These are phyloP conservation scores for Eueides isabella DNA, from an alignment of 1,140 invertebrate species.

Conservation along the genomic window DNA sequence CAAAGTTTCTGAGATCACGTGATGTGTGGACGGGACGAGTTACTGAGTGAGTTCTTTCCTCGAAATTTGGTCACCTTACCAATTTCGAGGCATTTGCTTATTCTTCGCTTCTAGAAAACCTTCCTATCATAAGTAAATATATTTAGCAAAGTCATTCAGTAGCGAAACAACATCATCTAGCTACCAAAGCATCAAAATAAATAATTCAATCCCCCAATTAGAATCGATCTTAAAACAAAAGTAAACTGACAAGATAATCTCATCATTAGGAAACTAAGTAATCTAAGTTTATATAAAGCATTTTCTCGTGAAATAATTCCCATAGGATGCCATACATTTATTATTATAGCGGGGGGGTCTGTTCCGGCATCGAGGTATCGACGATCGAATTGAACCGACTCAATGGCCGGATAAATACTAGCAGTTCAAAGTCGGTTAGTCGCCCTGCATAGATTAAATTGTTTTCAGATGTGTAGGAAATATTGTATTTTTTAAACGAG, in stretches of 20 bases:
- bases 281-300: neutral
- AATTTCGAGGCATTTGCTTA: too few relatives aligned
- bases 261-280: neutral
- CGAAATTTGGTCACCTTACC: too few relatives aligned
- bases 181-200: too few relatives aligned
- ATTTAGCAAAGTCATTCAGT: too few relatives aligned
- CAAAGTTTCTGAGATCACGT: too few relatives aligned
- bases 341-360: conserved; percentile 14
- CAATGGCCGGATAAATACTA: conserved; percentile 39
- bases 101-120: too few relatives aligned
- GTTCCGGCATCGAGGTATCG: conserved; percentile 25
- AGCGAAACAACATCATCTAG: too few relatives aligned
- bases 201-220: too few relatives aligned
- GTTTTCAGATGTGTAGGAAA: neutral
- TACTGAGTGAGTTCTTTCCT: too few relatives aligned
- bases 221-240: neutral
- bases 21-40: too few relatives aligned
- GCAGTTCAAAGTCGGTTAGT: conserved; percentile 40
- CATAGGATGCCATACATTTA: conserved; percentile 20
- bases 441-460: conserved; percentile 29
- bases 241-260: neutral
- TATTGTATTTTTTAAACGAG: neutral
- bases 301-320: neutral
- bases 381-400: conserved; percentile 33
- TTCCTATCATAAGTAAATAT: too few relatives aligned